phyloP scores from a whole-genome alignment of 2,888 invertebrate genomes.

The Slavum lentiscoides region DNA sequence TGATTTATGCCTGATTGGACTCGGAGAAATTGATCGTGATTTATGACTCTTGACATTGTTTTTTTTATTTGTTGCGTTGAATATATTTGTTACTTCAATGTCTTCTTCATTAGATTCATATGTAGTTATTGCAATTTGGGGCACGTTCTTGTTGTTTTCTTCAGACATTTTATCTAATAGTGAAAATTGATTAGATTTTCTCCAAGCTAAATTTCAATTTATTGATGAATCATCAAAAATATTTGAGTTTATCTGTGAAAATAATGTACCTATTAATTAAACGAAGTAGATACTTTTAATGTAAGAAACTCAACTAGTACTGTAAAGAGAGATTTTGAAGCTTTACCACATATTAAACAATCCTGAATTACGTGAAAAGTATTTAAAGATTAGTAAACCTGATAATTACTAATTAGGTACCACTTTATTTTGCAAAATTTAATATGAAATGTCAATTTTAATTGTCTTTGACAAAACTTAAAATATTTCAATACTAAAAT shows the following conservation, averaged over 20 bases:
- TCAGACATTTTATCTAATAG: constrained; percentile 19
- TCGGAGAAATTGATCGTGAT: constrained; percentile 31
- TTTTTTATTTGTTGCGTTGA: constrained; percentile 10
- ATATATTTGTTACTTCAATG: constrained; percentile 35
- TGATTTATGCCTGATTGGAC: constrained; percentile 5
- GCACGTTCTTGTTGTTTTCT: constrained; percentile 1
- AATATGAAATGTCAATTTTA: too few species aligned
- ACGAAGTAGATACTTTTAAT: background rate
- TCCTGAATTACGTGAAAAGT: too few species aligned
- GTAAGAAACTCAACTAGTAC: background rate
- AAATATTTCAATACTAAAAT: too few species aligned
- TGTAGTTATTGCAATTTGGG: constrained; percentile 40
- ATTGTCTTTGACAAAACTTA: too few species aligned
- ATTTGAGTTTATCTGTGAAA: constrained; percentile 43
- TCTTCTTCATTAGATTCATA: constrained; percentile 55
- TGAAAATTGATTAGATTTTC: background rate
- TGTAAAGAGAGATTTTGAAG: constrained; percentile 22
- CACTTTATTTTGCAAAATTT: too few species aligned
- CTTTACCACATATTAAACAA: constrained; percentile 15
- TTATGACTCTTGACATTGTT: constrained; percentile 1
- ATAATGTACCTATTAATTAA: constrained; percentile 25
- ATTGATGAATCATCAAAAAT: constrained; percentile 36
- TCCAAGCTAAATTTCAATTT: constrained; percentile 18
- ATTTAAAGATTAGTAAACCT: too few species aligned
- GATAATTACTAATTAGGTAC: too few species aligned